Evolutionary conservation across 2,888 invertebrate genomes (phyloP).

Genomic region (Dioctria rufipes): DNA sequence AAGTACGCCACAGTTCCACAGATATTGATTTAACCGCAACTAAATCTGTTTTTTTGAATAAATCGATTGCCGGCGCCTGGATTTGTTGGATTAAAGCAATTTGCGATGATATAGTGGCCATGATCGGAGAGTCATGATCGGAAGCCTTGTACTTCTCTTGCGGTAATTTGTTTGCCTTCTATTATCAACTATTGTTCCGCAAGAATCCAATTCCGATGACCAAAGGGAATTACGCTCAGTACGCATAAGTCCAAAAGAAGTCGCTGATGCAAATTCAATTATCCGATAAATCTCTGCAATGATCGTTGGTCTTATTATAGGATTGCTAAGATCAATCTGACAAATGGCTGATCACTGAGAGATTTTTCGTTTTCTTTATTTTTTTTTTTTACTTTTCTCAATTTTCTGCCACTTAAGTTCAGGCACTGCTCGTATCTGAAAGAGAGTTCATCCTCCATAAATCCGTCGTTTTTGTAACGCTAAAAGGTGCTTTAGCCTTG

Average conservation of each 20-base stretch:
- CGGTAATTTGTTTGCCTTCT: constrained; percentile 35
- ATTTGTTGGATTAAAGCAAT: constrained; percentile 23
- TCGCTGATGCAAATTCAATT: constrained; percentile 19
- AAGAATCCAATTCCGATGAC: constrained; percentile 22
- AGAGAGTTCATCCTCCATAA: not conserved
- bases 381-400: not conserved
- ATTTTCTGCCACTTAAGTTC: not conserved
- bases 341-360: not conserved
- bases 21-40: constrained; percentile 44
- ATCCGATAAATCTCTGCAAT: constrained; percentile 31
- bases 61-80: constrained; percentile 42
- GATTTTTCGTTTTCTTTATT: not conserved
- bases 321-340: not conserved
- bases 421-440: too few relatives aligned
- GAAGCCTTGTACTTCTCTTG: constrained; percentile 28
- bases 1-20: not conserved
- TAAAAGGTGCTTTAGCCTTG: constrained; percentile 3
- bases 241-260: constrained; percentile 12
- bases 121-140: not conserved
- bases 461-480: not conserved
- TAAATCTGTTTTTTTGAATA: constrained; percentile 15
- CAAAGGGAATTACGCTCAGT: not conserved
- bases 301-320: constrained; percentile 5
- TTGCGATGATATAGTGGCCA: constrained; percentile 9
- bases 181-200: constrained; percentile 28